Evolutionary conservation across 2,888 invertebrate genomes (phyloP).

Genomic region (Uropetala carovei): DNA sequence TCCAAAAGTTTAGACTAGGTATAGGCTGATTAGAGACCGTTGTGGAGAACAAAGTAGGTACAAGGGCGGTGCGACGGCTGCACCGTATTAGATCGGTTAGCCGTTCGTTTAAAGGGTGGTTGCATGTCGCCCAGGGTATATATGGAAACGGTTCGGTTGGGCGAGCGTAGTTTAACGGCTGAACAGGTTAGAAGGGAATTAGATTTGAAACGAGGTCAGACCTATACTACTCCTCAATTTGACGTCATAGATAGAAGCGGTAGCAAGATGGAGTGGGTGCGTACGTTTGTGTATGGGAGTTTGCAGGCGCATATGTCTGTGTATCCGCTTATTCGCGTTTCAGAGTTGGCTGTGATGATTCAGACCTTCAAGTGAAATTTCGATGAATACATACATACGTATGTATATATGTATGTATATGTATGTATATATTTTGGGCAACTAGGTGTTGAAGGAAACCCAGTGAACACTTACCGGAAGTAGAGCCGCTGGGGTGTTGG

Average conservation of each 20-base stretch:
- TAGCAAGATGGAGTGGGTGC: neutral
- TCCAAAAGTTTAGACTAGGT: neutral
- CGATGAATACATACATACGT: too few species aligned
- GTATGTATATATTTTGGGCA: too few species aligned
- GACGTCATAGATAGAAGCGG: neutral
- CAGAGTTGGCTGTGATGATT: too few species aligned
- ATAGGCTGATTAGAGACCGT: neutral
- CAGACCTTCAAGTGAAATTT: too few species aligned
- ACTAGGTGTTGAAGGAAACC: too few species aligned
- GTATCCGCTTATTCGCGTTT: neutral
- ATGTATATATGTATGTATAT: too few species aligned
- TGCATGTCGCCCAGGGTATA: neutral
- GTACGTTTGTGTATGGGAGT: neutral
- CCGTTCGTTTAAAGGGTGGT: conserved; percentile 18
- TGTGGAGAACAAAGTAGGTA: neutral
- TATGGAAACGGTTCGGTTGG: neutral
- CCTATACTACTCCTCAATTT: neutral
- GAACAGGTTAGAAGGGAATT: neutral
- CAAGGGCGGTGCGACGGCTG: neutral
- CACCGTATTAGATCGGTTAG: neutral
- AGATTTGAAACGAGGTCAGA: conserved; percentile 9
- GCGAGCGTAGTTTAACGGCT: neutral
- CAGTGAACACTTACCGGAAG: too few species aligned
- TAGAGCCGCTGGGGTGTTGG: too few species aligned
- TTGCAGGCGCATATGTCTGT: neutral